phyloP scores from a whole-genome alignment of 2,797 vertebrate genomes.

The Acridotheres tristis region DNA sequence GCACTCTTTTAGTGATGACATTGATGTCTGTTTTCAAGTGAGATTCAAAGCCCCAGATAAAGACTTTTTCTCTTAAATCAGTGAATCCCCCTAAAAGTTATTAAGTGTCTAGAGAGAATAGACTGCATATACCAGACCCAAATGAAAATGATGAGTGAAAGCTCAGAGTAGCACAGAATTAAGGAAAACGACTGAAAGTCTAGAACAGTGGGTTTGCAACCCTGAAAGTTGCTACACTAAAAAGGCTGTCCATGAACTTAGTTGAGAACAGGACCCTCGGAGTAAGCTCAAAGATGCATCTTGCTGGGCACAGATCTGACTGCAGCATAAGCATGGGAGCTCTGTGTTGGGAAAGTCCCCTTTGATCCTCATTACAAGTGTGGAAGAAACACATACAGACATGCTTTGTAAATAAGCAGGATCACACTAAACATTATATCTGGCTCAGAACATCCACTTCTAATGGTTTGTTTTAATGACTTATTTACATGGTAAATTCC shows the following conservation, averaged over 20 bases:
- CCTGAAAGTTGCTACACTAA: background rate
- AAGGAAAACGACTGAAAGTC: background rate
- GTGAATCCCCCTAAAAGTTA: background rate
- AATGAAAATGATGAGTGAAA: background rate
- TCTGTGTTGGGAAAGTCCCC: background rate
- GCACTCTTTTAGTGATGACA: background rate
- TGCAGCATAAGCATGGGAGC: background rate
- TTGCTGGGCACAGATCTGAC: background rate
- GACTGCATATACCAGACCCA: background rate
- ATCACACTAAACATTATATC: background rate
- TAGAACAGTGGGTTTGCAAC: background rate
- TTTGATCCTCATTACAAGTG: background rate
- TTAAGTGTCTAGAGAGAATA: background rate
- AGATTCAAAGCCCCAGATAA: background rate
- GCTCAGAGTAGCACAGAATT: background rate
- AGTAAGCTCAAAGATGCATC: background rate
- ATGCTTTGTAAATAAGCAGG: background rate
- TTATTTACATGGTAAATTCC: background rate
- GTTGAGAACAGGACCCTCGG: background rate
- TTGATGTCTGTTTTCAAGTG: background rate
- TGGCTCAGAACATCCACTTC: background rate
- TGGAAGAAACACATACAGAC: background rate
- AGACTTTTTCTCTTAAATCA: background rate
- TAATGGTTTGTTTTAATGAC: background rate
- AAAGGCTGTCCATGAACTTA: background rate